These are phyloP conservation scores for Tanypteryx hageni DNA, from an alignment of 2,888 invertebrate genomes.

Conservation along the genomic window DNA sequence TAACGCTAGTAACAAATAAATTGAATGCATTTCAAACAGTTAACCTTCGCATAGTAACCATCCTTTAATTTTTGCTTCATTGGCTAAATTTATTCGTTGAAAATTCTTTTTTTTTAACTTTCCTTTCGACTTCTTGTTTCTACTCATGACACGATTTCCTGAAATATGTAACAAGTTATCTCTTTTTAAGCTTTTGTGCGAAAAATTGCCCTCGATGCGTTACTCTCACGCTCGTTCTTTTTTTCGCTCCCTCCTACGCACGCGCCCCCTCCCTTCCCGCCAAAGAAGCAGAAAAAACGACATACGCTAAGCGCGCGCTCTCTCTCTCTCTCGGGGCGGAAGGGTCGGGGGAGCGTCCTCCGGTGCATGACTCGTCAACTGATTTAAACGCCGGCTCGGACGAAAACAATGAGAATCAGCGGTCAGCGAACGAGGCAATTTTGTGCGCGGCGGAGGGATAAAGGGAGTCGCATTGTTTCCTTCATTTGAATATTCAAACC, in stretches of 20 bases:
- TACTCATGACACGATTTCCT: too few relatives aligned
- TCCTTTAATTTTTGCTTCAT: too few relatives aligned
- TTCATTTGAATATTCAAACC: slow-evolving; percentile 54
- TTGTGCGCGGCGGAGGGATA: neutral
- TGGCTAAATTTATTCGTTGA: too few relatives aligned
- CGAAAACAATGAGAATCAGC: slow-evolving; percentile 36
- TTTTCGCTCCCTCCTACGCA: neutral
- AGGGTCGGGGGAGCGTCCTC: neutral
- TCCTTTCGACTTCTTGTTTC: too few relatives aligned
- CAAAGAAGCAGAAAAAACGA: slow-evolving; percentile 10
- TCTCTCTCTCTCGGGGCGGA: neutral
- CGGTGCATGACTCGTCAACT: slow-evolving; percentile 48
- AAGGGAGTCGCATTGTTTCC: slow-evolving; percentile 1
- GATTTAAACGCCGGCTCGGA: slow-evolving; percentile 40
- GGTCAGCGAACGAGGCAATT: neutral
- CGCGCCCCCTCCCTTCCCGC: neutral
- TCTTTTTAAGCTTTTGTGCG: neutral
- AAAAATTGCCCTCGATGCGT: neutral
- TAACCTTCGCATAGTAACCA: too few relatives aligned
- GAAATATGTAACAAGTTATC: too few relatives aligned
- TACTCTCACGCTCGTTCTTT: neutral
- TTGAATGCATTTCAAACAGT: too few relatives aligned
- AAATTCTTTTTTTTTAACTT: too few relatives aligned
- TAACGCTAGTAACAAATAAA: too few relatives aligned
- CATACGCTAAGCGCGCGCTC: slow-evolving; percentile 17